These are phyloP conservation scores for Nomada hirtipes DNA, from an alignment of 2,888 invertebrate species.

Conservation along the genomic window DNA sequence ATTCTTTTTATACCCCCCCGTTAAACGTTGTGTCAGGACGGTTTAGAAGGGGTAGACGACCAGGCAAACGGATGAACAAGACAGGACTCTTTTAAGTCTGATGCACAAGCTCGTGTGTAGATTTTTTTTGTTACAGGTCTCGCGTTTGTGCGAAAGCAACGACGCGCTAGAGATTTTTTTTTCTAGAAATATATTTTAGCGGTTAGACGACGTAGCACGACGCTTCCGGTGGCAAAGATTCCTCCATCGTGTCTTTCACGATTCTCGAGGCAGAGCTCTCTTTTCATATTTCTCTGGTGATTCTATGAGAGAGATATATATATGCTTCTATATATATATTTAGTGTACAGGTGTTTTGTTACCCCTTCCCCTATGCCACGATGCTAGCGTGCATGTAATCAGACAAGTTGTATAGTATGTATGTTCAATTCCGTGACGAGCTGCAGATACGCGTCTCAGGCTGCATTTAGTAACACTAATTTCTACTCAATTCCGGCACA, in stretches of 20 bases:
- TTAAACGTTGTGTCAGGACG: slow-evolving; percentile 67
- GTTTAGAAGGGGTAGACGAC: slow-evolving; percentile 63
- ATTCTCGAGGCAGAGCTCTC: slow-evolving; percentile 30
- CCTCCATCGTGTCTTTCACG: slow-evolving; percentile 33
- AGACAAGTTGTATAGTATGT: slow-evolving; percentile 11
- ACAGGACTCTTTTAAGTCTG: slow-evolving; percentile 22
- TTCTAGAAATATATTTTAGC: slow-evolving; percentile 33
- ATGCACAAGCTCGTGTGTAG: slow-evolving; percentile 25
- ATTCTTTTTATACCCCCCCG: slow-evolving; percentile 72
- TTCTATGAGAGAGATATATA: neutral
- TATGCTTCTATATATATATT: slow-evolving; percentile 28
- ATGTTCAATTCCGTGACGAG: slow-evolving; percentile 37
- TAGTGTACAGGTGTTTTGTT: slow-evolving; percentile 58
- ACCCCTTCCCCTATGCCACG: slow-evolving; percentile 41
- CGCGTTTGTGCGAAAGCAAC: neutral
- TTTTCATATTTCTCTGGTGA: slow-evolving; percentile 22
- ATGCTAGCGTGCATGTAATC: slow-evolving; percentile 42
- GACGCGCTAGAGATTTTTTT: slow-evolving; percentile 7
- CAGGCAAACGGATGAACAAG: slow-evolving; percentile 57
- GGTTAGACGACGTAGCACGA: slow-evolving; percentile 54
- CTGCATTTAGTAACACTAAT: slow-evolving; percentile 23
- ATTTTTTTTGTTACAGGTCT: slow-evolving; percentile 4
- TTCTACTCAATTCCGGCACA: slow-evolving; percentile 30
- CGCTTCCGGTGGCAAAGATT: slow-evolving; percentile 55
- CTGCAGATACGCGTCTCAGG: slow-evolving; percentile 21